These are phyloP conservation scores for Centroberyx gerrardi DNA, from an alignment of 2,797 vertebrate genomes.

Conservation along the genomic window DNA sequence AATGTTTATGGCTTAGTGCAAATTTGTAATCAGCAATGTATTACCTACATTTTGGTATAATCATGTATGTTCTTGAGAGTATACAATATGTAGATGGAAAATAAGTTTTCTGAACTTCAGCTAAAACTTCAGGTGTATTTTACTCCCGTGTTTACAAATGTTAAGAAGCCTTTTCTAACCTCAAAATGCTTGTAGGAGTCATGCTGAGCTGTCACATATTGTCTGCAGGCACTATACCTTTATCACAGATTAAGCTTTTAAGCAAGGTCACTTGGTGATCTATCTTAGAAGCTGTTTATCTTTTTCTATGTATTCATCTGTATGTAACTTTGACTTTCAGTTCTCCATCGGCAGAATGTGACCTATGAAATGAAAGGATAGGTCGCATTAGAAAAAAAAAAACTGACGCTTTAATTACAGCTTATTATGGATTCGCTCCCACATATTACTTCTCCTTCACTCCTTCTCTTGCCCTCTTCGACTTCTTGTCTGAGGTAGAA, in stretches of 20 bases:
- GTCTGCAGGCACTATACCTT: constrained; percentile 55
- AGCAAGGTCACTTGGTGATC: constrained; percentile 63
- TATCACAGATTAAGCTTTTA: constrained; percentile 68
- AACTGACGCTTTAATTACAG: constrained; percentile 31
- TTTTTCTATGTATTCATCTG: constrained; percentile 55
- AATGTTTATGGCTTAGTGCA: no score
- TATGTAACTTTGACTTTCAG: constrained; percentile 45
- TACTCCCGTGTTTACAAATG: not conserved
- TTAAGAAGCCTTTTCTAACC: constrained; percentile 34
- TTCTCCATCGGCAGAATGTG: constrained; percentile 27
- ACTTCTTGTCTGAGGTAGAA: not conserved
- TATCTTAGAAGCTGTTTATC: constrained; percentile 52
- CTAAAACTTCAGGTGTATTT: no score
- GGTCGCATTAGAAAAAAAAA: constrained; percentile 28
- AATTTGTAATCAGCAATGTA: no score
- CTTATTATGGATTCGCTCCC: constrained; percentile 8
- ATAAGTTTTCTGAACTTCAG: no score
- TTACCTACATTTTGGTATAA: no score
- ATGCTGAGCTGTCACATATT: constrained; percentile 39
- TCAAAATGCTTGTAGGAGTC: constrained; percentile 47
- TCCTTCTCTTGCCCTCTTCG: not conserved
- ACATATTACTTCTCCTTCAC: constrained; percentile 2
- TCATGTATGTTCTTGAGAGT: no score
- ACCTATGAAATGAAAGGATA: constrained; percentile 16
- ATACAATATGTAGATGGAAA: no score